Base-by-base conservation (phyloP, 2,113 vertebrate genomes). In the Junco hyemalis region DNA sequence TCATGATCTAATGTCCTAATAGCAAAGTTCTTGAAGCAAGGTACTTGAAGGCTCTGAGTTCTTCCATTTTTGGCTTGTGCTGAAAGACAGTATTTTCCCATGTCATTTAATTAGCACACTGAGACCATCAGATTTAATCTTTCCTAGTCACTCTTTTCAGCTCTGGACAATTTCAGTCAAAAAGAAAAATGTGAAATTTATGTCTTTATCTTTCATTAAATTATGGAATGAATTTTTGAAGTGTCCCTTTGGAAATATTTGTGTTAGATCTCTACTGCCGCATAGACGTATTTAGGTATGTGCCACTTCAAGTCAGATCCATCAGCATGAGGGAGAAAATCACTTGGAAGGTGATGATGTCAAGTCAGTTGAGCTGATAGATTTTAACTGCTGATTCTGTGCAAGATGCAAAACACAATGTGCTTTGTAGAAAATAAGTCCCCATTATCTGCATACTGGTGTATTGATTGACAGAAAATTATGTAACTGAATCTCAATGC, bases 381-480 rank as follows among this genome's bases (percentile, higher is more conserved):
- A 42, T 70, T 88, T 95, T 88, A 92, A 56, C 21, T 85, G 95
- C 96, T 97, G 96, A 82, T 84, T 81, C 95, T 72, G 95, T 98
- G 96, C 96, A 97, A 97, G 96, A 95, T 95, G 68, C 86, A 96
- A 96, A 92, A 92, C 70, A 88, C 64, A 90, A 59, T n/a, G 16
- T 72, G 33, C 66, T 89, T 85, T 78, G 63, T 51, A 59, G 73
- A 81, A 72, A 77, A 40, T 21, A 26, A 79, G 10, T 81, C 53
- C 33, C 66, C 5, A 3, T 79, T 76, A 54, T 50, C 56, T 77
- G 17, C 35, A 25, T 20, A 47, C 50, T 61, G 17, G 45, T 72
- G 8, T 57, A 47, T 61, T 77, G n/a, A 54, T 80, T 93, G 77
- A 54, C 6, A 53, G 63, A 93, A 88, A 38, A 33, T 31, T 1